Conservation (phyloP, 2,888 invertebrate species). For the Phasia obesa region DNA sequence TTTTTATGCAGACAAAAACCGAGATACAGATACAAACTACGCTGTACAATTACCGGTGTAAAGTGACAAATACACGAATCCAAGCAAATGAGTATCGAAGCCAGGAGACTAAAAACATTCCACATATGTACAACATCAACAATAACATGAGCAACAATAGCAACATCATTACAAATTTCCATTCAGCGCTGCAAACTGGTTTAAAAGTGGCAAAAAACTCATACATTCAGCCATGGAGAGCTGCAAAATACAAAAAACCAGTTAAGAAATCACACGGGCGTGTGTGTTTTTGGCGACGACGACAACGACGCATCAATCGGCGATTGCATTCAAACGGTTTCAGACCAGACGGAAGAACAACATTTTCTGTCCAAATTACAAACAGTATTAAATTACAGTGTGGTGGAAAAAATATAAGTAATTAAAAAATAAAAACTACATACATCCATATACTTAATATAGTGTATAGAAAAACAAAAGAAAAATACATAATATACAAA, state of each 20-base stretch:
- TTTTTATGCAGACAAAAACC: conserved; percentile 53
- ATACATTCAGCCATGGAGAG: conserved; percentile 71
- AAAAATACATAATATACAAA: conserved; percentile 36
- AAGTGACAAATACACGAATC: conserved; percentile 32
- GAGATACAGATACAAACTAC: conserved; percentile 41
- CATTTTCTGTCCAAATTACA: conserved; percentile 53
- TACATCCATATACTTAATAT: conserved; percentile 12
- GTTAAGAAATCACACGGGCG: conserved; percentile 75
- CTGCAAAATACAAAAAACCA: conserved; percentile 70
- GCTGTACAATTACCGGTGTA: conserved; percentile 37
- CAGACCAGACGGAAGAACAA: conserved; percentile 68
- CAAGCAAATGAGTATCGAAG: conserved; percentile 31
- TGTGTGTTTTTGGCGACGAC: conserved; percentile 72
- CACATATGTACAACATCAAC: conserved; percentile 54
- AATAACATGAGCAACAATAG: conserved; percentile 25
- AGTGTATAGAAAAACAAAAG: conserved; percentile 19
- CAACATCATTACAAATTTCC: conserved; percentile 66
- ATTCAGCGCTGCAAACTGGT: conserved; percentile 76
- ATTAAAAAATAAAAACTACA: conserved; percentile 34
- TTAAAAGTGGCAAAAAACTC: conserved; percentile 74
- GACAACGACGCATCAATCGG: conserved; percentile 71
- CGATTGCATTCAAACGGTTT: conserved; percentile 72
- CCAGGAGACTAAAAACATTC: conserved; percentile 50
- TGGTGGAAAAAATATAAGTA: conserved; percentile 40
- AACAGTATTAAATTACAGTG: conserved; percentile 61